Conservation (phyloP, 2,113 vertebrate genomes). For the Catharus fuscescens region DNA sequence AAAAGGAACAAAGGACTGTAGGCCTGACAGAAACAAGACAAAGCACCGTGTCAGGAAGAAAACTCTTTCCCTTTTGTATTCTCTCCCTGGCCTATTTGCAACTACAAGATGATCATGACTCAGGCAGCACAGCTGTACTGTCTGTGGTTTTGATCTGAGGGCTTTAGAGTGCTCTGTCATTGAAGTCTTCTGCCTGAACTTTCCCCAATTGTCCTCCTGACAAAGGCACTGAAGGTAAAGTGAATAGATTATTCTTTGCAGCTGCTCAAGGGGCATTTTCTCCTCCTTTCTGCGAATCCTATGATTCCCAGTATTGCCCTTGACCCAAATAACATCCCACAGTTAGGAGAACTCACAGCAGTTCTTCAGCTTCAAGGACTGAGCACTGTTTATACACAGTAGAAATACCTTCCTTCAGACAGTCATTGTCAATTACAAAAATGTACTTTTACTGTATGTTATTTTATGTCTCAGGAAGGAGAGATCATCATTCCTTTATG, state of each 20-base stretch:
- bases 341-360: neutral
- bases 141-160: neutral
- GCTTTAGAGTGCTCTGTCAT: neutral
- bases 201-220: neutral
- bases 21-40: neutral
- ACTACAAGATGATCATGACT: neutral
- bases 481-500: neutral
- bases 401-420: neutral
- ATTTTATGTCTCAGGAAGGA: neutral
- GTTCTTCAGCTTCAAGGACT: neutral
- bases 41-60: neutral
- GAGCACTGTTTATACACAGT: neutral
- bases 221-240: neutral
- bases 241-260: neutral
- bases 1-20: neutral
- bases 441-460: neutral
- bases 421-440: neutral
- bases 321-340: neutral
- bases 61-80: neutral
- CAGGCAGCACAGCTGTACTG: neutral
- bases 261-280: neutral
- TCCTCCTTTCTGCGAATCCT: neutral
- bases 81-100: neutral
- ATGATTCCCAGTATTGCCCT: neutral
- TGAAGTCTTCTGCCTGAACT: neutral